Evolutionary conservation across 2,888 invertebrate species (phyloP), one percentile per base, ranked within the genome.

Genomic region (Pseudococcus jackbeardsleyi): DNA sequence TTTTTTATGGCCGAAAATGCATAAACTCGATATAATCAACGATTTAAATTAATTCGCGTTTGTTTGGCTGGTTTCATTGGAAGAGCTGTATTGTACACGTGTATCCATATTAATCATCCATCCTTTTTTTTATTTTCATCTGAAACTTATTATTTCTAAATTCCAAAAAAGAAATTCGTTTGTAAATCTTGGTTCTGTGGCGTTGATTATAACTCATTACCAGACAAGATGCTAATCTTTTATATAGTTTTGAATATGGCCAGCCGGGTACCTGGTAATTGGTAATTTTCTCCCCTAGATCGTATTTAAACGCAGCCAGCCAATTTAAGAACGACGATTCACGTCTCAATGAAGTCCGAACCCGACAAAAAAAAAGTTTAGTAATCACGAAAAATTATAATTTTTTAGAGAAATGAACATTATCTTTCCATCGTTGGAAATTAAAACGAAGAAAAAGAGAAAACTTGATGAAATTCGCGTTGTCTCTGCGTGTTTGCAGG

Each of bases 351-450:
- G 17, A 46, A 46, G 46, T 46, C 46, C 50, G 4, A 50, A 12
- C 0, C 5, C 50, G 15, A 12, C 15, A 7, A 50, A 50, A 50
- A 50, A 64, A 64, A 64, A 64, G 64, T 64, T 64, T 64, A 12
- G 64, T 12, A 64, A 64, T 64, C 22, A 64, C 19, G 9, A 64
- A 64, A 64, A 64, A 64, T 64, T 19, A 64, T 64, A 64, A 64
- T 64, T 64, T 64, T 22, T 64, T 12, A 12, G 0, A 7, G 64
- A 59, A 59, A 59, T n/a, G 59, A 59, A n/a, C 59, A 8, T n/a
- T 3, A 6, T 33, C 26, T 33, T 33, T 33, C 26, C 3, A 33
- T 33, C 1, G 59, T 59, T 22, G 22, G 8, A 64, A 64, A 64
- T 64, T 64, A 64, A 64, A 64, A 64, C 50, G 17, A 50, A 50